Evolutionary conservation across 2,797 vertebrate species (phyloP).

Genomic region (Acrossocheilus fasciatus): DNA sequence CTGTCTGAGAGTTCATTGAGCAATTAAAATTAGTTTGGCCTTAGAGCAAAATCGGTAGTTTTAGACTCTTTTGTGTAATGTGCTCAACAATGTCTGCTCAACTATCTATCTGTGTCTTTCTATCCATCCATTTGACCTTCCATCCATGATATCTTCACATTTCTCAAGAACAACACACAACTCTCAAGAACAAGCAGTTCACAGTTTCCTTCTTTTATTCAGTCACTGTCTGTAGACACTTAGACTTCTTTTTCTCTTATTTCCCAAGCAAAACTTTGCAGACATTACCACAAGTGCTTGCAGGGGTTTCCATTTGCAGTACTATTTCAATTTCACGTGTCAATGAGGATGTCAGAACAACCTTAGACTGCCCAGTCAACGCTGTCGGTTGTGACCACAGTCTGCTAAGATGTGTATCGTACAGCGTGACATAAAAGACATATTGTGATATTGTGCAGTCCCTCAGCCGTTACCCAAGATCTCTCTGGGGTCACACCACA

Average conservation of each 20-base stretch:
- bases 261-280: background rate
- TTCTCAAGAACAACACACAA: background rate
- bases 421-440: constrained; percentile 4
- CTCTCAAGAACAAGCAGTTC: background rate
- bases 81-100: background rate
- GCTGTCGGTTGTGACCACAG: constrained; percentile 4
- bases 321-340: constrained; percentile 27
- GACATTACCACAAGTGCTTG: constrained; percentile 11
- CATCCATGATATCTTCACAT: background rate
- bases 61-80: background rate
- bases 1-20: background rate
- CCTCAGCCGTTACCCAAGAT: background rate
- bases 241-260: background rate
- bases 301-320: background rate
- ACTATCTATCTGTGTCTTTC: background rate
- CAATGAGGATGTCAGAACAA: constrained; percentile 24
- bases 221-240: background rate
- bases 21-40: background rate
- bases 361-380: background rate
- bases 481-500: background rate
- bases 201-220: background rate
- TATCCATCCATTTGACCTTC: too few relatives aligned
- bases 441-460: background rate
- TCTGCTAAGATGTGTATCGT: background rate
- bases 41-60: background rate